Percentiles rank a stretch among this genome's conserved stretches.
Conservation (phyloP, 2,888 invertebrate genomes). For the Tethea ocularis region DNA sequence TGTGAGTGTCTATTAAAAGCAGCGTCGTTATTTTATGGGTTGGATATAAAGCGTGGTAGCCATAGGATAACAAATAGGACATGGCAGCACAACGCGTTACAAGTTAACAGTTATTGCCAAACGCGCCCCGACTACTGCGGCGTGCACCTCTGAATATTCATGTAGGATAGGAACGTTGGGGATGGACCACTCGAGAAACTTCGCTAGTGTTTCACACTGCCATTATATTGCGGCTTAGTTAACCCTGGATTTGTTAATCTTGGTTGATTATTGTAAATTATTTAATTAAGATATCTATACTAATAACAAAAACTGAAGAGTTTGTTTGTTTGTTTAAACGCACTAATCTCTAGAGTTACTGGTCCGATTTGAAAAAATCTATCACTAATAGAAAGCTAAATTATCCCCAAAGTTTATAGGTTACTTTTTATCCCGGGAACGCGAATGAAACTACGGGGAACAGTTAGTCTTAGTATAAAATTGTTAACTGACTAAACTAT, state of each 20-base stretch:
- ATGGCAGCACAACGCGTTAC: slow-evolving; percentile 57
- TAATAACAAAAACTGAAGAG: no score
- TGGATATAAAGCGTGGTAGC: slow-evolving; percentile 23
- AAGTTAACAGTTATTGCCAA: slow-evolving; percentile 77
- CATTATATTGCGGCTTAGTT: slow-evolving; percentile 13
- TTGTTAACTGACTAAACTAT: not conserved
- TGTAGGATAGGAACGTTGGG: slow-evolving; percentile 56
- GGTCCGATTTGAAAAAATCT: no score
- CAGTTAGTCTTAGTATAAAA: not conserved
- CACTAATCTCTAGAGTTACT: no score
- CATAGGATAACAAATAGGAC: slow-evolving; percentile 49
- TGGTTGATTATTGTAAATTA: not conserved
- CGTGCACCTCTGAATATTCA: slow-evolving; percentile 72
- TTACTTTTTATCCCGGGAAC: no score
- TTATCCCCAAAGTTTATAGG: no score
- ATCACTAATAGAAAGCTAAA: no score
- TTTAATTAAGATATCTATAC: no score
- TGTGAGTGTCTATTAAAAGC: slow-evolving; percentile 21
- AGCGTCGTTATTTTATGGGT: slow-evolving; percentile 27
- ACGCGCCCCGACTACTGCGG: slow-evolving; percentile 51
- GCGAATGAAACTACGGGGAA: no score
- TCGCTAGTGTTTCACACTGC: slow-evolving; percentile 42
- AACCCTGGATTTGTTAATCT: slow-evolving; percentile 12
- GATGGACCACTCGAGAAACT: slow-evolving; percentile 46
- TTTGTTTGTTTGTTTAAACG: no score